phyloP scores from a whole-genome alignment of 2,888 invertebrate genomes.

The Lamproptera curius region DNA sequence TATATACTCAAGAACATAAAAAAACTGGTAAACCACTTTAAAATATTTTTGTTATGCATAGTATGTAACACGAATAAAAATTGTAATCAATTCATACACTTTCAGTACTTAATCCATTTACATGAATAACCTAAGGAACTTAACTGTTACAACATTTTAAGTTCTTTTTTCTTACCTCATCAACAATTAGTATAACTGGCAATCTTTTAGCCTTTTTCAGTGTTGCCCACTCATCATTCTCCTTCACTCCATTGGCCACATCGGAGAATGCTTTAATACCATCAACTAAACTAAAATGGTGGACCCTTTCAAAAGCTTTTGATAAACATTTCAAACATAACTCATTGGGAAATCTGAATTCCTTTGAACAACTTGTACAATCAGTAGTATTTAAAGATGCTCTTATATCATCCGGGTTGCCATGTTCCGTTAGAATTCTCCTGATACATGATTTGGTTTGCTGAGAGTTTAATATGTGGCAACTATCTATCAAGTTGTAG shows the following conservation, averaged over 20 bases:
- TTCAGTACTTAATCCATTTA: no score
- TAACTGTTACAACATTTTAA: no score
- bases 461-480: conserved; percentile 45
- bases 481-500: conserved; percentile 59
- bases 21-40: no score
- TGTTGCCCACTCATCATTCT: conserved; percentile 49
- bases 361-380: conserved; percentile 45
- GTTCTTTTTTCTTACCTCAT: conserved; percentile 71
- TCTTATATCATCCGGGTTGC: conserved; percentile 47
- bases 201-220: conserved; percentile 70
- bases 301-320: conserved; percentile 50
- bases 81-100: no score
- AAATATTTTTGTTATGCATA: no score
- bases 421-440: conserved; percentile 58
- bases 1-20: no score
- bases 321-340: conserved; percentile 59
- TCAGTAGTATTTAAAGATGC: conserved; percentile 32
- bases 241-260: conserved; percentile 52
- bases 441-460: conserved; percentile 59
- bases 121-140: no score
- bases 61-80: no score
- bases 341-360: conserved; percentile 48
- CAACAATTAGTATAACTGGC: conserved; percentile 82
- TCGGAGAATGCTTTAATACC: conserved; percentile 63
- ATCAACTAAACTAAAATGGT: conserved; percentile 55